Evolutionary conservation across 2,888 invertebrate species (phyloP).

Genomic region (Trichopoda pennipes): DNA sequence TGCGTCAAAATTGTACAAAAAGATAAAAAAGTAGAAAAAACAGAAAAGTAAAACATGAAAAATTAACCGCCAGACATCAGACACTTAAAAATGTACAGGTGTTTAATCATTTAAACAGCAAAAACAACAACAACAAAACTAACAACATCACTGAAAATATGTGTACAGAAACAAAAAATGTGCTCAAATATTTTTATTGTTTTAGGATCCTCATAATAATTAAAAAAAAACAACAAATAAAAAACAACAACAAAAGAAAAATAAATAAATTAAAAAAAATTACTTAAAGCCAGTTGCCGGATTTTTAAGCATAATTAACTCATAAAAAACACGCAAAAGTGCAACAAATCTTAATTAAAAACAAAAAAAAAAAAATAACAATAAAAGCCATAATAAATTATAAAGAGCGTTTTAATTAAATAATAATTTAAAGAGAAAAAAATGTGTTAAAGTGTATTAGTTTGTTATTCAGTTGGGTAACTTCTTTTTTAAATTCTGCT

Average conservation of each 20-base stretch:
- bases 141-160: no score
- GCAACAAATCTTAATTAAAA: slow-evolving; percentile 14
- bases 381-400: not conserved
- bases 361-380: no score
- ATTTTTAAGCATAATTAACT: slow-evolving; percentile 14
- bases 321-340: not conserved
- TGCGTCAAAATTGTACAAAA: not conserved
- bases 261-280: not conserved
- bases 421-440: slow-evolving; percentile 4
- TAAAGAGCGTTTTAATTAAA: not conserved
- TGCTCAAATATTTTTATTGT: slow-evolving; percentile 18
- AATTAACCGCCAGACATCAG: slow-evolving; percentile 48
- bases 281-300: slow-evolving; percentile 6
- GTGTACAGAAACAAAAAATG: not conserved
- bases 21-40: not conserved
- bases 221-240: slow-evolving; percentile 8
- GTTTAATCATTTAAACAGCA: slow-evolving; percentile 30
- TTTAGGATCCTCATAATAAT: not conserved
- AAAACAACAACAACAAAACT: not conserved
- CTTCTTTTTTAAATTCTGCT: no score
- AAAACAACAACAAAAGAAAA: no score
- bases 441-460: not conserved
- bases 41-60: not conserved
- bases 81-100: slow-evolving; percentile 59
- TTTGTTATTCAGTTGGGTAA: not conserved